Conservation (phyloP, 1,140 invertebrate species). For the Drosophila mojavensis region DNA sequence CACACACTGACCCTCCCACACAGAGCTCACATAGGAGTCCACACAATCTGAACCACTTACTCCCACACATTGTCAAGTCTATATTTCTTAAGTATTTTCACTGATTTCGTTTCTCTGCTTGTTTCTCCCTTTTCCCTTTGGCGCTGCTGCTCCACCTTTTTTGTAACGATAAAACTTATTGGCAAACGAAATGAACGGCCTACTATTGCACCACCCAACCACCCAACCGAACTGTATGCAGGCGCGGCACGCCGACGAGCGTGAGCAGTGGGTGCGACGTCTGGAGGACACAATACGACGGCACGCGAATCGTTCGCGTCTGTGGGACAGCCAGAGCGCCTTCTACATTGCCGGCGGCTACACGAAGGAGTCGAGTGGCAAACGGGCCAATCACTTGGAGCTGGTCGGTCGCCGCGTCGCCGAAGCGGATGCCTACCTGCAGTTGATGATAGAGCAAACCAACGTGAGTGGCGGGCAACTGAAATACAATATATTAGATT, state of each 20-base stretch:
- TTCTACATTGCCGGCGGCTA: slow-evolving; percentile 77
- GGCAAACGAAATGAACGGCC: slow-evolving; percentile 25
- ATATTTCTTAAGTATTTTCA: slow-evolving; percentile 24
- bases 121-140: slow-evolving; percentile 21
- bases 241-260: slow-evolving; percentile 96
- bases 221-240: slow-evolving; percentile 76
- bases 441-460: slow-evolving; percentile 97
- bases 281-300: slow-evolving; percentile 96
- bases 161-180: slow-evolving; percentile 77
- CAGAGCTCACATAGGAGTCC: neutral
- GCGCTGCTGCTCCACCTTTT: slow-evolving; percentile 22
- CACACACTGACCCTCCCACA: neutral
- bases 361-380: slow-evolving; percentile 77
- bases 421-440: slow-evolving; percentile 98
- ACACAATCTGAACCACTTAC: neutral
- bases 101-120: slow-evolving; percentile 40
- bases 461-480: slow-evolving; percentile 85
- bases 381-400: slow-evolving; percentile 81
- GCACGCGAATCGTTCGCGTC: slow-evolving; percentile 88
- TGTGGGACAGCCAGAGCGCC: slow-evolving; percentile 81
- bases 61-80: neutral
- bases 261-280: slow-evolving; percentile 97
- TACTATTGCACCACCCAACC: slow-evolving; percentile 20
- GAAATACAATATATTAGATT: slow-evolving; percentile 8
- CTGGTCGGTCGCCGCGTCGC: slow-evolving; percentile 94